Evolutionary conservation across 2,113 vertebrate species (phyloP).

Genomic region (Ictalurus punctatus): DNA sequence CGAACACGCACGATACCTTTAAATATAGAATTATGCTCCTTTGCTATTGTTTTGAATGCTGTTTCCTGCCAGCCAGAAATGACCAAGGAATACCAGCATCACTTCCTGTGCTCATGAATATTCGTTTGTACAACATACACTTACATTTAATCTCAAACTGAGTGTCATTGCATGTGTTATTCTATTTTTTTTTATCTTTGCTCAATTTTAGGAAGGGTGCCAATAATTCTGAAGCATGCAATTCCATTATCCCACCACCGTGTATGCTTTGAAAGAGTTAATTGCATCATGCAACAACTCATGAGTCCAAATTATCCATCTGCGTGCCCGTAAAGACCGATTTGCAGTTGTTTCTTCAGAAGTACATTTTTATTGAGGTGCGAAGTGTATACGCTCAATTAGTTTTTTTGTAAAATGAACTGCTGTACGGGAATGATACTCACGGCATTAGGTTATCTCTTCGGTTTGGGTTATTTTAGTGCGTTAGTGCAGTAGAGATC

Average conservation of each 20-base stretch:
- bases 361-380: background rate
- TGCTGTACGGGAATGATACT: background rate
- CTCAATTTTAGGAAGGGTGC: background rate
- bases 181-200: background rate
- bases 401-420: background rate
- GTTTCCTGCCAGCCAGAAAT: background rate
- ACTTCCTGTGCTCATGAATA: background rate
- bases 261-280: background rate
- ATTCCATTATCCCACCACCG: background rate
- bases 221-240: background rate
- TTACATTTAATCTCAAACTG: background rate
- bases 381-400: background rate
- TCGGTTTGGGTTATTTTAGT: background rate
- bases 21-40: background rate
- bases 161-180: background rate
- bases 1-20: too few species aligned
- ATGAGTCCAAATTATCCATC: background rate
- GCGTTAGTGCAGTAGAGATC: background rate
- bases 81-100: background rate
- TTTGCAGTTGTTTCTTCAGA: background rate
- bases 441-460: background rate
- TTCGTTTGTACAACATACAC: background rate
- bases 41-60: background rate
- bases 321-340: background rate
- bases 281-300: background rate